Evolutionary conservation across 2,113 vertebrate genomes (phyloP).

Genomic region (Myotis brandtii): DNA sequence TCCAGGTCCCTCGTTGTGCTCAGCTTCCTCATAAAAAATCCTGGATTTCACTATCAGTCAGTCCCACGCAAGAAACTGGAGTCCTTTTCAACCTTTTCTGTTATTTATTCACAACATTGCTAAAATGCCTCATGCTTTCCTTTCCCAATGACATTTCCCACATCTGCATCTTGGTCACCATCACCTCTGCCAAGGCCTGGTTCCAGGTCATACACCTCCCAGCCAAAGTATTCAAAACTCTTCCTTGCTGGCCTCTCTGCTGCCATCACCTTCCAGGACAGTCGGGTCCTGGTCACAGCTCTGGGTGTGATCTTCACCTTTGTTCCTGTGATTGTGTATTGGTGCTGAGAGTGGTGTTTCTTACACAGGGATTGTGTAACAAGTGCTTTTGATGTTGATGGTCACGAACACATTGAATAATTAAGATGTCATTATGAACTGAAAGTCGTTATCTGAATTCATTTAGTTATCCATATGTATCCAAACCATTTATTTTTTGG

Average conservation of each 20-base stretch:
- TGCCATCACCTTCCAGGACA: not conserved
- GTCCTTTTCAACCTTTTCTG: not conserved
- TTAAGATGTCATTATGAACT: not conserved
- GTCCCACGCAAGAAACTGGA: not conserved
- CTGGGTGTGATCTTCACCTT: not conserved
- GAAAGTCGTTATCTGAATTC: not conserved
- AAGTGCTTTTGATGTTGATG: not conserved
- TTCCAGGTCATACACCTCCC: not conserved
- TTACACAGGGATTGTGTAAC: not conserved
- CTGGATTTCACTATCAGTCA: not conserved
- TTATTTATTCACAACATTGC: not conserved
- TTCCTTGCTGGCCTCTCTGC: not conserved
- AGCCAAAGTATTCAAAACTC: not conserved
- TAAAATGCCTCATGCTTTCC: not conserved
- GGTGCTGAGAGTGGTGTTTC: not conserved
- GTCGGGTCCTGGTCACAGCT: not conserved
- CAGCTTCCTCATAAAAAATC: not conserved
- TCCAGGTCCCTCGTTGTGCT: not conserved
- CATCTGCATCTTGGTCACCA: not conserved
- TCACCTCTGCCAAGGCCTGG: not conserved
- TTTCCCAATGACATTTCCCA: not conserved
- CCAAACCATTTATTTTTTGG: not conserved
- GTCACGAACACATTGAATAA: not conserved
- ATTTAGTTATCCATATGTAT: not conserved
- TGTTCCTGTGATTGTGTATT: not conserved